Base-by-base conservation (phyloP, 2,113 vertebrate species). In the Struthio camelus region DNA sequence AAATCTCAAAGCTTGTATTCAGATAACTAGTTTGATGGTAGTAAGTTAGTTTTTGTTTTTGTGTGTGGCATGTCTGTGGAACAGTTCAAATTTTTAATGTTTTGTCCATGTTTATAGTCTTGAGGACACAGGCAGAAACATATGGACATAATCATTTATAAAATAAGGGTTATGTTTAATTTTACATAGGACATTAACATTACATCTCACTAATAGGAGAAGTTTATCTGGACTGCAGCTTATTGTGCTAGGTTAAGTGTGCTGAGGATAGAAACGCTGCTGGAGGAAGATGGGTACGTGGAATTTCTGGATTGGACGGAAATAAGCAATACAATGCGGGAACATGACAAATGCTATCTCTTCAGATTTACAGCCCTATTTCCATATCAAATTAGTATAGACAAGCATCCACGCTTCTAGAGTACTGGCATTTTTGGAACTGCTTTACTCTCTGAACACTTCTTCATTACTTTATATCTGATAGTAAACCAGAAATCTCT, bases 321-420 rank as follows among this genome's bases (percentile, higher is more conserved):
- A 93, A 75, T 5, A 12, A n/a, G 19, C 69, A 85, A 51, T 10
- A n/a, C 11, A 51, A 25, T 2, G 1, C 14, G 76, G 48, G 91
- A 82, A 71, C 28, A 79, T n/a, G 51, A 30, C 19, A 24, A 66
- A 51, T 53, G 40, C 36, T 34, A 61, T 88, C 30, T 48, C 30
- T 81, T 78, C 51, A 61, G 38, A 88, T 94, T 88, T 83, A 42
- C 32, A 80, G 30, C 15, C 75, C 48, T 66, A 79, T 65, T 93
- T 95, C 75, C 75, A 7, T 48, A 73, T 40, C 36, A 51, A 40
- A 56, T 62, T 86, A 34, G 3, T 58, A 40, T 1, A 67, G 56
- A 90, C 70, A 93, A 89, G 58, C 24, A 85, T 22, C n/a, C 67
- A 62, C 11, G 22, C 24, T 90, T 93, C 38, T 76, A 65, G 85